phyloP scores from a whole-genome alignment of 2,888 invertebrate genomes.

The Onthophagus sagittarius region DNA sequence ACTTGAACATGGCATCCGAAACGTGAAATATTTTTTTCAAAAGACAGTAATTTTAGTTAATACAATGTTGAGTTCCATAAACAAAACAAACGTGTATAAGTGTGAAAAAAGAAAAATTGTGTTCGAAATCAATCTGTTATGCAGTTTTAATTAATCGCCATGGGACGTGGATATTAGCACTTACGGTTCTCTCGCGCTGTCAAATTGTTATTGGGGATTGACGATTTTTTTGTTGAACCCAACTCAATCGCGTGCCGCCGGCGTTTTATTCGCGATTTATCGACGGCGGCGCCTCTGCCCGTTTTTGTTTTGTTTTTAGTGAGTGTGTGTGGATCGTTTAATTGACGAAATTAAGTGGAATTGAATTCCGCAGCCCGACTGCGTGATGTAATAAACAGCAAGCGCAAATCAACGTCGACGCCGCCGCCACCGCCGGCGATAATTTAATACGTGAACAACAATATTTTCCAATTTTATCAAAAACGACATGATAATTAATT shows the following conservation, averaged over 20 bases:
- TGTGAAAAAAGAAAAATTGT: background rate
- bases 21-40: no score
- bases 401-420: background rate
- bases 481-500: background rate
- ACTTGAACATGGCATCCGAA: no score
- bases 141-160: background rate
- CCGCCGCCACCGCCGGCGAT: background rate
- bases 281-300: background rate
- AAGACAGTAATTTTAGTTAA: no score
- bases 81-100: background rate
- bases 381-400: background rate
- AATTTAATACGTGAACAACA: background rate
- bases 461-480: background rate
- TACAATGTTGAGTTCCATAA: background rate
- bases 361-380: background rate
- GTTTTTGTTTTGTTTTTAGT: background rate
- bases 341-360: background rate
- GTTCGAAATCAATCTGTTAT: background rate
- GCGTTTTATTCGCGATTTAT: background rate
- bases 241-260: background rate
- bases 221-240: background rate
- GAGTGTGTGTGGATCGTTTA: background rate
- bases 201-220: background rate
- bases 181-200: background rate
- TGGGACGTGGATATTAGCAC: background rate